Base-by-base conservation (phyloP, 1,140 invertebrate genomes). In the Heliconius nattereri region DNA sequence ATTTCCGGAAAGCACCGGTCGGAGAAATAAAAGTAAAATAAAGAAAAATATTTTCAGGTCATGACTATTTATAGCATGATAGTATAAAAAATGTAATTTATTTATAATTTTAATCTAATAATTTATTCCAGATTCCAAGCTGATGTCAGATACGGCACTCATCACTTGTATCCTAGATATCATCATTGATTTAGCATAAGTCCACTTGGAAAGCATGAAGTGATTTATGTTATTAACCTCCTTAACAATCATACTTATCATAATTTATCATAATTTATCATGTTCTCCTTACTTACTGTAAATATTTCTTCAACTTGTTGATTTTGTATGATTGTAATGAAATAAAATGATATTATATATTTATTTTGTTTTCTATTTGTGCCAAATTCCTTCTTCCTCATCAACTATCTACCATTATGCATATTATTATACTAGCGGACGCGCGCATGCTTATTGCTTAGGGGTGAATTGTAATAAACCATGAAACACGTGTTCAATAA, bases 151-250 rank as follows among this genome's bases (percentile, higher is more conserved):
- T 85, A 83, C 57, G 81, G 66, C 20, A 81, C 76, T 7, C 81
- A 86, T 75, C 85, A 86, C 35, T 72, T 83, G 35, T 71, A 80
- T 13, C 83, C 78, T 16, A 75, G 78, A 52, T 70, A 85, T 95
- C 92, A 95, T n/a, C 72, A 70, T 57, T 66, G 60, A 66, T 66
- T 66, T 13, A n/a, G 11, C 3, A 66, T 26, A 29, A 23, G 3
- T 66, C 23, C 54, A 66, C 0, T 29, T 16, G 19, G 57, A 66
- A 29, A 11, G 23, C 8, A 66, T 29, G 8, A 26, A 11, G 23
- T 66, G 60, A 66, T 16, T 66, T 26, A 66, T 11, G n/a, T 66
- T 66, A 66, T 52, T 52, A 66, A 29, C 3, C 3, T 66, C 26
- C 11, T 66, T 26, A 26, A 13, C 1, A 29, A 26, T 26, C 3